Base-by-base conservation (phyloP, 2,113 vertebrate genomes). In the Lipophrys pholis region DNA sequence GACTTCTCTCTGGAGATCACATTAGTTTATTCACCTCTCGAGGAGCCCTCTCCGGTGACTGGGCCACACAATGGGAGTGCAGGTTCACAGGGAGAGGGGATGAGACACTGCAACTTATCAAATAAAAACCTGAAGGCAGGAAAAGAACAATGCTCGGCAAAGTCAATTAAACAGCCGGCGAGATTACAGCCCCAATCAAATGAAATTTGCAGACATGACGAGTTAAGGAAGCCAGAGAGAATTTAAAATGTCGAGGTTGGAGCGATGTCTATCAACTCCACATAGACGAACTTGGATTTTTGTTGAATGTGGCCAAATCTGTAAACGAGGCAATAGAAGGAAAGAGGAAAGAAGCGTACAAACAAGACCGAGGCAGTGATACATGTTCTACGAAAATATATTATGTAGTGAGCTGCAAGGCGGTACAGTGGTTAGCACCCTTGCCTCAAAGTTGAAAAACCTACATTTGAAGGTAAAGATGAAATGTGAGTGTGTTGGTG, bases 171-270 rank as follows among this genome's bases (percentile, higher is more conserved):
- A 67, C 84, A 83, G 84, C 88, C 51, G 56, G 81, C 81, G 21
- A 90, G 90, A 92, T 91, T 93, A 90, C 85, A 83, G 86, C 82
- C 73, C 82, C 85, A 83, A 87, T 87, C 86, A 91, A 93, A 94
- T 92, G 90, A 91, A 90, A 93, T 88, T 89, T 35, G 58, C 85
- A 85, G 84, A 93, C 88, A 81, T 85, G 78, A 88, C 35, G 66
- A 86, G 69, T 83, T 82, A 82, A 84, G 71, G 70, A 65, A 70
- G 71, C 77, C 85, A 84, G 73, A 76, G 63, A 48, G 91, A 92
- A 91, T 93, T 87, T 85, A 86, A 92, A 88, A 79, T 81, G 67
- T 55, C 9, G 58, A 76, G 64, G 81, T 82, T 82, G 49, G 49
- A 15, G 69, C 8, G 64, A 85, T 89, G 85, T 81, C 73, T 84